Evolutionary conservation across 2,888 invertebrate genomes (phyloP), one percentile per base, ranked within the genome.

Genomic region (Drosophila prolongata): DNA sequence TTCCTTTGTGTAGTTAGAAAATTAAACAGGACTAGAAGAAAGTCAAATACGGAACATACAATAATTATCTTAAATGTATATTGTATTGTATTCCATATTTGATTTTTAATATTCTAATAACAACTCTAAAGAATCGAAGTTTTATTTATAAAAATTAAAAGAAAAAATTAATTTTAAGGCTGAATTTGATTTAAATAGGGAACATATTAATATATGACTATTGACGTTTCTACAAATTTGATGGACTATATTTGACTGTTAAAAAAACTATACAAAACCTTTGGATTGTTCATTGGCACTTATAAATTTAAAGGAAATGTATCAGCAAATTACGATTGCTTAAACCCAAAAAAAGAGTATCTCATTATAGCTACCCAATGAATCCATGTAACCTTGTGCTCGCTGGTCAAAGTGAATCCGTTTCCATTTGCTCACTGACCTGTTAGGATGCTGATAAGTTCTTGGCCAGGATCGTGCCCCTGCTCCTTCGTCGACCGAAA

Each of bases 391-490:
- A 3, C 37, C 53, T 10, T 19, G 1, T 8, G 19, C 47, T 14
- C 2, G 6, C 52, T 14, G 35, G 13, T 13, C 34, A 16, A 19
- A 70, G 57, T 44, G 58, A 24, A 47, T 58, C 40, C 60, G 44
- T 71, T 61, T 46, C 40, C 34, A 38, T 50, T 53, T 69, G 75
- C 50, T 49, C 75, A 55, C 44, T 75, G 60, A 70, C 68, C 84
- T 82, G 89, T 79, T 72, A 68, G 70, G 60, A 50, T 43, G 37
- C 30, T 69, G 87, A 81, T 81, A 81, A 78, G 70, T 40, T 19
- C 50, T 19, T 34, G 58, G 40, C 19, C 27, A 34, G 30, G 38
- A 19, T 37, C 40, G 62, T 42, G 34, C 30, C n/a, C 38, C 46
- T 16, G 6, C 24, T 14, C 14, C 43, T 30, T 8, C 8, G 42